Percentiles rank a stretch among this genome's conserved stretches.
Conservation (phyloP, 2,797 vertebrate genomes). For the Siniperca scherzeri region DNA sequence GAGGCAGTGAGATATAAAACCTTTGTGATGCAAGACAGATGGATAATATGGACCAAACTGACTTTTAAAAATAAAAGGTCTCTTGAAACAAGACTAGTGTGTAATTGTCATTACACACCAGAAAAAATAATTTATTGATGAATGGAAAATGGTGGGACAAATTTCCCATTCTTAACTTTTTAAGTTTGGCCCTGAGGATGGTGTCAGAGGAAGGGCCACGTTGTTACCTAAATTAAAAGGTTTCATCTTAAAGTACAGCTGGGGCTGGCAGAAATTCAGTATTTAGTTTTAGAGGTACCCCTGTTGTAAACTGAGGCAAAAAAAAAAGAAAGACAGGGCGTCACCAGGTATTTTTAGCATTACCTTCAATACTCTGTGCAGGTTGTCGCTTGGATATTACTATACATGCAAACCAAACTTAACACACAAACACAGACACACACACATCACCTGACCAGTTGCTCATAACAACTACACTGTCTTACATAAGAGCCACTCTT, state of each 20-base stretch:
- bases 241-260: neutral
- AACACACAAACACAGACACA: constrained; percentile 7
- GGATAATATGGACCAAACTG: neutral
- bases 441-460: constrained; percentile 47
- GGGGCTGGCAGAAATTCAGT: neutral
- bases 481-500: constrained; percentile 54
- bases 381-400: neutral
- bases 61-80: neutral
- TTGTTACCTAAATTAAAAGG: neutral
- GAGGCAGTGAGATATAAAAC: neutral
- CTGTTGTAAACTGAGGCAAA: neutral
- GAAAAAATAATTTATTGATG: neutral
- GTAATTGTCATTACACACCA: neutral
- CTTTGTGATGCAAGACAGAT: neutral
- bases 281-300: neutral
- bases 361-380: neutral
- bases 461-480: constrained; percentile 38
- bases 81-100: neutral
- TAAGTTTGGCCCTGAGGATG: neutral
- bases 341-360: neutral
- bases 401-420: constrained; percentile 7
- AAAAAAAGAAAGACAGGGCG: neutral
- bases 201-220: neutral
- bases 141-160: neutral
- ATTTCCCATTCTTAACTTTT: neutral